Conservation (phyloP, 2,888 invertebrate species). For the Drosophila anomelani region DNA sequence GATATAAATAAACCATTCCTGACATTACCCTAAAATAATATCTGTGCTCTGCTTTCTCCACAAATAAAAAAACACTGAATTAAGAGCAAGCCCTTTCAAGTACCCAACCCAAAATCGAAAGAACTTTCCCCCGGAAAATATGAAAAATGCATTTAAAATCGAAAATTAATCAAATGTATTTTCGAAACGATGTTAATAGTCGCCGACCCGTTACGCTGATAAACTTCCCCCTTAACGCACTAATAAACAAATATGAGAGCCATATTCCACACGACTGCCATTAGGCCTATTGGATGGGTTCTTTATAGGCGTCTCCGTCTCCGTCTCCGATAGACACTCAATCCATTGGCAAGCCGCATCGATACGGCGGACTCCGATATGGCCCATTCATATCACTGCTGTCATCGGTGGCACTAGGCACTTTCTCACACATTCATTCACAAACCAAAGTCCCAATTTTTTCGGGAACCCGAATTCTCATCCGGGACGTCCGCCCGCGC, state of each 20-base stretch:
- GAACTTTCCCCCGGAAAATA: constrained; percentile 13
- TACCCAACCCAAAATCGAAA: constrained; percentile 21
- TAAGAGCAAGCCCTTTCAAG: constrained; percentile 22
- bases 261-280: constrained; percentile 38
- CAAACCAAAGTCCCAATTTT: constrained; percentile 37
- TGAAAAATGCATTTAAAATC: constrained; percentile 22
- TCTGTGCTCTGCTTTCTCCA: constrained; percentile 15
- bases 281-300: constrained; percentile 48
- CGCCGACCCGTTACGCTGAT: constrained; percentile 48
- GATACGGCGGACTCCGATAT: constrained; percentile 17
- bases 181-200: constrained; percentile 53
- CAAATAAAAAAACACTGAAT: neutral
- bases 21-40: neutral
- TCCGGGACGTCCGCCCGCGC: constrained; percentile 58
- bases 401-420: constrained; percentile 48
- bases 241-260: constrained; percentile 68
- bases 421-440: constrained; percentile 78
- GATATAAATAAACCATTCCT: neutral
- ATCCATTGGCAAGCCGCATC: constrained; percentile 13
- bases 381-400: constrained; percentile 57
- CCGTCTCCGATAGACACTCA: constrained; percentile 2
- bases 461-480: constrained; percentile 47
- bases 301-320: constrained; percentile 48
- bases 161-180: constrained; percentile 56
- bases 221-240: constrained; percentile 63